Evolutionary conservation across 2,888 invertebrate genomes (phyloP), one percentile per base, ranked within the genome.

Genomic region (Lymantria monacha): DNA sequence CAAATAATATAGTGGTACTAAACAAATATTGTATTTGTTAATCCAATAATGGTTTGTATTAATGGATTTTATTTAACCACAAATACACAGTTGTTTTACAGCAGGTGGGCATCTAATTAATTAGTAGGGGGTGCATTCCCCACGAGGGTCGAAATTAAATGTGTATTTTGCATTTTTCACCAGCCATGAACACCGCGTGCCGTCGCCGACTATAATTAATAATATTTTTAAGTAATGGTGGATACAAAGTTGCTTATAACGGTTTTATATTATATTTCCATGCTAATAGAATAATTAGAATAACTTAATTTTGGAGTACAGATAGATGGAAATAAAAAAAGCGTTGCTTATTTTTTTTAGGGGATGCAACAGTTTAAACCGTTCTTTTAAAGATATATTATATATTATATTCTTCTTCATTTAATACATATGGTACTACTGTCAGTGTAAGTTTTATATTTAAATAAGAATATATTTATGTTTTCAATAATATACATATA

Each of bases 21-120:
- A 48, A 60, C 48, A 43, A 45, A 33, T 50, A 36, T 22, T n/a
- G 5, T 22, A 22, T 46, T 30, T 52, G 53, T 58, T 57, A 60
- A 68, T 53, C 53, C 51, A 59, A 60, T 59, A 69, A 58, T 48
- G 37, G 57, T 47, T 31, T 48, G 41, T 49, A 61, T 63, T 57
- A 52, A 59, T 64, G 59, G 56, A 71, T 71, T 71, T 72, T 15
- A 10, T 41, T 42, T 70, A 74, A 72, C 74, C 73, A 64, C 66
- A 71, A 53, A 66, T 66, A 63, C 71, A 70, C 1, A 14, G 3
- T 14, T 79, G 79, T 72, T 72, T 70, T 74, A 72, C 74, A 70
- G 83, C 85, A 87, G 88, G 89, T 87, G 84, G 83, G 76, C 70
- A 75, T 81, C 79, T 87, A 87, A 86, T 87, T 87, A 87, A 84